These are phyloP conservation scores for Pagetopsis macropterus DNA, from an alignment of 2,797 vertebrate species.

Conservation along the genomic window DNA sequence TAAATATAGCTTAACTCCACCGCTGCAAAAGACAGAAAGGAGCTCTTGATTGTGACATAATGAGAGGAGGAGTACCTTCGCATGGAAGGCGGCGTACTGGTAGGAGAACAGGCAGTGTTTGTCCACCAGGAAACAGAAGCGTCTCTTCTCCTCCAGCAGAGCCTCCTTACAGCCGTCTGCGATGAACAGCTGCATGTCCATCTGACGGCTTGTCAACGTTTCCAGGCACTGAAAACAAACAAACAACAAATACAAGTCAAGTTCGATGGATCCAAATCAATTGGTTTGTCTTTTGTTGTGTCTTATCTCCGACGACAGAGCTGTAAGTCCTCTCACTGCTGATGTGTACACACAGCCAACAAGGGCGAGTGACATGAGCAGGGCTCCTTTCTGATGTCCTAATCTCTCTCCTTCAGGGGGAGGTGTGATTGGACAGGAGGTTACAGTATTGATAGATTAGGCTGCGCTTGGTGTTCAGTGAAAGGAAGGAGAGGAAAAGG, in stretches of 20 bases:
- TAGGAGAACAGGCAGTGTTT: constrained; percentile 94
- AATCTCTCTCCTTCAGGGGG: constrained; percentile 67
- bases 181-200: constrained; percentile 94
- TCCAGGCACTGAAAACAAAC: constrained; percentile 77
- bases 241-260: constrained; percentile 3
- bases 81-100: constrained; percentile 87
- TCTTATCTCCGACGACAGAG: constrained; percentile 65
- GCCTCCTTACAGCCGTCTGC: constrained; percentile 95
- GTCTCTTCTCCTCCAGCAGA: constrained; percentile 94
- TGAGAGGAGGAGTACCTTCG: constrained; percentile 82
- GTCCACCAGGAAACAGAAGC: constrained; percentile 97
- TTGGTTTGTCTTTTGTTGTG: background rate
- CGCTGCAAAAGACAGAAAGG: background rate
- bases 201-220: constrained; percentile 88
- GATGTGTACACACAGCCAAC: constrained; percentile 35
- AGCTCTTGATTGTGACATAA: background rate
- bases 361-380: constrained; percentile 20
- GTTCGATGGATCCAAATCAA: background rate
- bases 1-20: background rate
- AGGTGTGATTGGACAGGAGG: constrained; percentile 28
- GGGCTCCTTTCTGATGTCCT: constrained; percentile 40
- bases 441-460: constrained; percentile 35
- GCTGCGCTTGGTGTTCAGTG: constrained; percentile 28
- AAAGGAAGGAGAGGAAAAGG: constrained; percentile 32
- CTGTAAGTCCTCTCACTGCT: constrained; percentile 23